These are phyloP conservation scores for Arrhamphus sclerolepis DNA, from an alignment of 2,797 vertebrate genomes.

Conservation along the genomic window DNA sequence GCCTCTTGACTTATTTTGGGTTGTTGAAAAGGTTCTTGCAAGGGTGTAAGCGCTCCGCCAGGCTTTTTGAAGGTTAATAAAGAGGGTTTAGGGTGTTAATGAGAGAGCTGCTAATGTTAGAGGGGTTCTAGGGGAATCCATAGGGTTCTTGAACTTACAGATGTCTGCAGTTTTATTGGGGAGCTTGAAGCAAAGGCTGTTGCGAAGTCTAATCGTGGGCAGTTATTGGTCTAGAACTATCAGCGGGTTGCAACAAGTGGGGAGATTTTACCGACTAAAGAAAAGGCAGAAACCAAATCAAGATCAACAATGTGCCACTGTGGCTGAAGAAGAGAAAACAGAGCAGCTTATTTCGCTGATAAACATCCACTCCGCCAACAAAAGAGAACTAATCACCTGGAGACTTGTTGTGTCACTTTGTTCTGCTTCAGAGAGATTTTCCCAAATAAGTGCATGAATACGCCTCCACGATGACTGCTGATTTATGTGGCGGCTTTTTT, in stretches of 20 bases:
- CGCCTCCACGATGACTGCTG: not conserved
- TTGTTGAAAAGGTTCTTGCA: not conserved
- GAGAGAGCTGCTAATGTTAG: not conserved
- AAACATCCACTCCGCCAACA: conserved; percentile 14
- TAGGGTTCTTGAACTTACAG: not conserved
- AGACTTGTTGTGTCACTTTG: conserved; percentile 29
- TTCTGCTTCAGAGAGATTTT: conserved; percentile 17
- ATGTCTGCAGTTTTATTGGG: not conserved
- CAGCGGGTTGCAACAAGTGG: not conserved
- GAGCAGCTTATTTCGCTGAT: conserved; percentile 24
- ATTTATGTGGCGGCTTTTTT: conserved; percentile 4
- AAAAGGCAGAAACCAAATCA: conserved; percentile 5
- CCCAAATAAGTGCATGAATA: conserved; percentile 4
- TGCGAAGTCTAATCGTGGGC: too few species aligned
- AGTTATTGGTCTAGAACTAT: too few species aligned
- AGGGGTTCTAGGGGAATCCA: not conserved
- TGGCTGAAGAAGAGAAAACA: conserved; percentile 19
- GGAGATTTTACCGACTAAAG: not conserved
- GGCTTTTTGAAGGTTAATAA: not conserved
- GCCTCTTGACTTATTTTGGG: too few species aligned
- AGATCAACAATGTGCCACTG: not conserved
- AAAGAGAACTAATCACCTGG: conserved; percentile 37
- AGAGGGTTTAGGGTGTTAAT: not conserved
- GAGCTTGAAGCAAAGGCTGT: too few species aligned
- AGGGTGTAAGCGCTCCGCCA: not conserved